phyloP scores from a whole-genome alignment of 2,888 invertebrate species.

The Ectropis crepuscularia region DNA sequence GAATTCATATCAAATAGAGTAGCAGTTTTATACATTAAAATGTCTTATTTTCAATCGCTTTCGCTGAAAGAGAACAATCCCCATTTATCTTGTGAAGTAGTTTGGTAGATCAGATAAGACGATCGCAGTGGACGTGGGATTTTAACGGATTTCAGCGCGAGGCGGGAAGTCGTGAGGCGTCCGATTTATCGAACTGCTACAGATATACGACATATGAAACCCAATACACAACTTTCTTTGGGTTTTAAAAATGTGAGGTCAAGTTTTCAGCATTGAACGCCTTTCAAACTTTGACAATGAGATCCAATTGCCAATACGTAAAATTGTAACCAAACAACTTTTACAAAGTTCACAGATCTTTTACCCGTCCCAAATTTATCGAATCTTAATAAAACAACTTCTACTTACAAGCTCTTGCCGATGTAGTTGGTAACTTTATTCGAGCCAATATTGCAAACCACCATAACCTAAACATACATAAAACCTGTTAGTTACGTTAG shows the following conservation, averaged over 20 bases:
- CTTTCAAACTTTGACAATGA: slow-evolving; percentile 12
- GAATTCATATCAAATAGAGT: neutral
- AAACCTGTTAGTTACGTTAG: neutral
- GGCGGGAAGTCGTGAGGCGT: slow-evolving; percentile 49
- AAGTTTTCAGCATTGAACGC: neutral
- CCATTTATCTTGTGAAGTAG: slow-evolving; percentile 71
- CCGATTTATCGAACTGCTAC: slow-evolving; percentile 46
- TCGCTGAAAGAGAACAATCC: slow-evolving; percentile 64
- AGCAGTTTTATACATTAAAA: slow-evolving; percentile 6
- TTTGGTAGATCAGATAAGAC: slow-evolving; percentile 67
- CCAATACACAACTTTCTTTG: slow-evolving; percentile 21
- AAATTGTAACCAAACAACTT: neutral
- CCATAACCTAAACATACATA: neutral
- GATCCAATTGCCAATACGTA: neutral
- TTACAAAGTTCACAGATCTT: neutral
- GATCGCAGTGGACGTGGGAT: slow-evolving; percentile 60
- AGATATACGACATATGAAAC: slow-evolving; percentile 28
- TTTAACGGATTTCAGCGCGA: slow-evolving; percentile 61
- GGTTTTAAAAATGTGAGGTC: slow-evolving; percentile 11
- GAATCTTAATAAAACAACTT: too few relatives aligned
- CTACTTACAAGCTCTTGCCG: too few relatives aligned
- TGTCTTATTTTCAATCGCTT: slow-evolving; percentile 62
- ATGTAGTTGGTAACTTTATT: too few relatives aligned
- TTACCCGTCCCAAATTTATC: too few relatives aligned
- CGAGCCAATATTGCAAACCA: too few relatives aligned